phyloP scores from a whole-genome alignment of 2,888 invertebrate genomes.

The Isotomurus palustris region DNA sequence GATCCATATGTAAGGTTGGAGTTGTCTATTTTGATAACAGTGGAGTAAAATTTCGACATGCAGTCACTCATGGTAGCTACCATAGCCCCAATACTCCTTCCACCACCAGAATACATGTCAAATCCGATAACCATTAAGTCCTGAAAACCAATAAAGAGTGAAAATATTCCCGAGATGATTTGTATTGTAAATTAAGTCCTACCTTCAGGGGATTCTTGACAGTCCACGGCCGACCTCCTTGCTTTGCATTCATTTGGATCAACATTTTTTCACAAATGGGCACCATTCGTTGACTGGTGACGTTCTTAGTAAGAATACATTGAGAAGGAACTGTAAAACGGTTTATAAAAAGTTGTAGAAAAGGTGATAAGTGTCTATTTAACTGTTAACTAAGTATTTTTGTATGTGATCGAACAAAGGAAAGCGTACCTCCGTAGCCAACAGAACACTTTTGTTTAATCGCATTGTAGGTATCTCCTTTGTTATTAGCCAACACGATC shows the following conservation, averaged over 20 bases:
- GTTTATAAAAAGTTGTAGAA: too few species aligned
- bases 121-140: conserved; percentile 52
- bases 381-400: too few species aligned
- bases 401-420: too few species aligned
- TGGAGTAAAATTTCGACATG: conserved; percentile 7
- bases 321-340: conserved; percentile 2
- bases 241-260: conserved; percentile 70
- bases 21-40: too few species aligned
- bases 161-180: too few species aligned
- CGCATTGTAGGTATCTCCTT: conserved; percentile 54
- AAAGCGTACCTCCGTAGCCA: conserved; percentile 29
- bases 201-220: conserved; percentile 16
- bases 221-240: conserved; percentile 35
- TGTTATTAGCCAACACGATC: conserved; percentile 52
- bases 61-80: conserved; percentile 7
- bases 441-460: conserved; percentile 52
- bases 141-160: background rate
- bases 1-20: too few species aligned
- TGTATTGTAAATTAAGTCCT: background rate
- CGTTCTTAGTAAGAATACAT: background rate
- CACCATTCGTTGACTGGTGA: background rate
- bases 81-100: conserved; percentile 22
- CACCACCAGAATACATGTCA: conserved; percentile 30
- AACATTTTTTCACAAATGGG: background rate
- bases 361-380: too few species aligned